Evolutionary conservation across 2,797 vertebrate species (phyloP).

Genomic region (Hippocampus kuda): DNA sequence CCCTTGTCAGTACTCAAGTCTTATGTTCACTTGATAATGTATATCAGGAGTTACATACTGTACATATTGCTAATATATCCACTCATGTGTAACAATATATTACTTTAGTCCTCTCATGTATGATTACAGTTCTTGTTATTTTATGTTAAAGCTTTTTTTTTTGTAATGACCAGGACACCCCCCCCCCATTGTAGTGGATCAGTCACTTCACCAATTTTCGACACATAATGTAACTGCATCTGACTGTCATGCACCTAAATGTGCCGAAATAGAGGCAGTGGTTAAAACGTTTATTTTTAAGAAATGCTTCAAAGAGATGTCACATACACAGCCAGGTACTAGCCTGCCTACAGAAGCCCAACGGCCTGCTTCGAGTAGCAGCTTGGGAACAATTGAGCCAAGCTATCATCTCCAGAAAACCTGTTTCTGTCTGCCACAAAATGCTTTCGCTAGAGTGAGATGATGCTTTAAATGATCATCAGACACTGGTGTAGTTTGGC

Average conservation of each 20-base stretch:
- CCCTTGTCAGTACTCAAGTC: too few species aligned
- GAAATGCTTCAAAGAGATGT: constrained; percentile 7
- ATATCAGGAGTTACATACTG: too few species aligned
- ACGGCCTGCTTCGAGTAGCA: constrained; percentile 36
- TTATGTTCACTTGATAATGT: too few species aligned
- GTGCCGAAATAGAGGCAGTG: constrained; percentile 20
- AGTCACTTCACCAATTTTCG: background rate
- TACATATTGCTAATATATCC: too few species aligned
- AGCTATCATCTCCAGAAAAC: constrained; percentile 23
- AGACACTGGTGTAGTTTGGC: constrained; percentile 28
- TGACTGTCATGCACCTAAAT: constrained; percentile 16
- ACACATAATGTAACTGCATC: constrained; percentile 5
- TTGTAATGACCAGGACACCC: too few species aligned
- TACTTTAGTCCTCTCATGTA: too few species aligned
- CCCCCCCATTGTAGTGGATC: background rate
- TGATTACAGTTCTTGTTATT: too few species aligned
- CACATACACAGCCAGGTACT: constrained; percentile 13
- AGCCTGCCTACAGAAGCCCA: constrained; percentile 25
- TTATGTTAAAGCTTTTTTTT: too few species aligned
- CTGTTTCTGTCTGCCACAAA: constrained; percentile 32
- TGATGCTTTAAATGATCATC: constrained; percentile 40
- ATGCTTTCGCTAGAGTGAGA: constrained; percentile 30
- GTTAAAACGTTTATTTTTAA: constrained; percentile 23
- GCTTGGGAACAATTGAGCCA: constrained; percentile 31
- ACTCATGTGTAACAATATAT: too few species aligned